A percentile compares a stretch with the other conserved stretches of the same genome.
These are phyloP conservation scores for Alectoris magna DNA, from an alignment of 2,797 vertebrate species.

Conservation along the genomic window DNA sequence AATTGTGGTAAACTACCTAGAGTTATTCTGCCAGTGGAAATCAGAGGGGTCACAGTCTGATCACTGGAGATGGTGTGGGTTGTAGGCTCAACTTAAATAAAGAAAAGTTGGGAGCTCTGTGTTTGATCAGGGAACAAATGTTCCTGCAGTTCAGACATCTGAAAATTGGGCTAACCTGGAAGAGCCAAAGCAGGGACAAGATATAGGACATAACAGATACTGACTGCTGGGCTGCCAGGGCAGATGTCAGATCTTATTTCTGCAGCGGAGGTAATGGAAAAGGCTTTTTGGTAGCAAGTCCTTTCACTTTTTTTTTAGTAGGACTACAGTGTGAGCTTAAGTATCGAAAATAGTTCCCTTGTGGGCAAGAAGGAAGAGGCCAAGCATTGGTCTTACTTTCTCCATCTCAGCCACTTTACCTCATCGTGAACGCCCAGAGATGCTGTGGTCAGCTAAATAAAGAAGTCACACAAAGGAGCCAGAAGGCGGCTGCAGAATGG, in stretches of 20 bases:
- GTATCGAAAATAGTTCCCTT: not conserved
- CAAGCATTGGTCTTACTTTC: not conserved
- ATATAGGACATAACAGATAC: slow-evolving; percentile 9
- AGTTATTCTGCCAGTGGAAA: not conserved
- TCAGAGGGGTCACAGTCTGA: not conserved
- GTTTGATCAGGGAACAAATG: slow-evolving; percentile 27
- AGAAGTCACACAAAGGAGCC: not conserved
- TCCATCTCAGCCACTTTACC: not conserved
- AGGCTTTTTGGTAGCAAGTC: not conserved
- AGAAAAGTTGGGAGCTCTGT: slow-evolving; percentile 9
- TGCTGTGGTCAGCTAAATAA: not conserved
- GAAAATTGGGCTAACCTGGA: slow-evolving; percentile 56
- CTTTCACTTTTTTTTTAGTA: not conserved
- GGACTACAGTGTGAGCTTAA: rapidly evolving
- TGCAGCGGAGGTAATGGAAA: not conserved
- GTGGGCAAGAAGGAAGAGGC: not conserved
- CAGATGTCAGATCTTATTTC: slow-evolving; percentile 38
- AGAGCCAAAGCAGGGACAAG: slow-evolving; percentile 51
- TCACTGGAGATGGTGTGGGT: slow-evolving; percentile 27
- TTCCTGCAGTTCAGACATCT: slow-evolving; percentile 35
- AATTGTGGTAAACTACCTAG: not conserved
- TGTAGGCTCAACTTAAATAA: not conserved
- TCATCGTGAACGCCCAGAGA: not conserved
- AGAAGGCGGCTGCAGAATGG: not conserved
- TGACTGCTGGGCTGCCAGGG: slow-evolving; percentile 23